These are phyloP conservation scores for Drosophila neoperkinsi DNA, from an alignment of 2,888 invertebrate genomes.

Conservation along the genomic window DNA sequence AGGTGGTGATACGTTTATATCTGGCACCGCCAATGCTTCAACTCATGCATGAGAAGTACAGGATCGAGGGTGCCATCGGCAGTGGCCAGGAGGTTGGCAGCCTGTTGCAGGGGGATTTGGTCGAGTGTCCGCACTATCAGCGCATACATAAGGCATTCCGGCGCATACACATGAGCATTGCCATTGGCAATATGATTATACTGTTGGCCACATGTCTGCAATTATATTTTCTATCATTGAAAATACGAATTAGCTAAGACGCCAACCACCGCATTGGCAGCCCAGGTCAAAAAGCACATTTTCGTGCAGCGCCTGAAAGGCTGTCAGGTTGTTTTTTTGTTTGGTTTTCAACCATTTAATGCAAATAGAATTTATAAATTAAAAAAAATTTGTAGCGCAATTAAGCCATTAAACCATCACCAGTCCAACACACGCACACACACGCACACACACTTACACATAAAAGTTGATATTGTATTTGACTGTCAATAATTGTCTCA, in stretches of 20 bases:
- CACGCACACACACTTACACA: conserved; percentile 2
- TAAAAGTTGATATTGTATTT: conserved; percentile 48
- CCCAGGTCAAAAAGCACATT: conserved; percentile 3
- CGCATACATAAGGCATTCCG: conserved; percentile 91
- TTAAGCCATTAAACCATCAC: conserved; percentile 21
- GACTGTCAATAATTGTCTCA: conserved; percentile 63
- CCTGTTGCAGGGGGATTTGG: conserved; percentile 89
- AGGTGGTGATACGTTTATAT: conserved; percentile 91
- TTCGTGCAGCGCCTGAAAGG: conserved; percentile 42
- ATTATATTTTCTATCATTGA: conserved; percentile 88
- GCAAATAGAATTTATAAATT: conserved; percentile 47
- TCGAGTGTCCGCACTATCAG: conserved; percentile 92
- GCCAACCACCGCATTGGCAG: conserved; percentile 34
- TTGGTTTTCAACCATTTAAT: conserved; percentile 19
- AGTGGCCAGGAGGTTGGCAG: conserved; percentile 92
- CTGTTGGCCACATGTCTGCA: conserved; percentile 89
- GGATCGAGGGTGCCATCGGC: conserved; percentile 91
- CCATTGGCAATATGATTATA: conserved; percentile 91
- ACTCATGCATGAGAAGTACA: conserved; percentile 90
- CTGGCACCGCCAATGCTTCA: conserved; percentile 90
- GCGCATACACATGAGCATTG: conserved; percentile 91
- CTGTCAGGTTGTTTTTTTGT: conserved; percentile 33
- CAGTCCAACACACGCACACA: conserved; percentile 4
- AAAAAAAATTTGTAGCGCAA: conserved; percentile 18
- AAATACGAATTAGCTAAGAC: conserved; percentile 84